These are phyloP conservation scores for Campylomormyrus tamandua DNA, from an alignment of 2,113 vertebrate genomes.

Conservation along the genomic window DNA sequence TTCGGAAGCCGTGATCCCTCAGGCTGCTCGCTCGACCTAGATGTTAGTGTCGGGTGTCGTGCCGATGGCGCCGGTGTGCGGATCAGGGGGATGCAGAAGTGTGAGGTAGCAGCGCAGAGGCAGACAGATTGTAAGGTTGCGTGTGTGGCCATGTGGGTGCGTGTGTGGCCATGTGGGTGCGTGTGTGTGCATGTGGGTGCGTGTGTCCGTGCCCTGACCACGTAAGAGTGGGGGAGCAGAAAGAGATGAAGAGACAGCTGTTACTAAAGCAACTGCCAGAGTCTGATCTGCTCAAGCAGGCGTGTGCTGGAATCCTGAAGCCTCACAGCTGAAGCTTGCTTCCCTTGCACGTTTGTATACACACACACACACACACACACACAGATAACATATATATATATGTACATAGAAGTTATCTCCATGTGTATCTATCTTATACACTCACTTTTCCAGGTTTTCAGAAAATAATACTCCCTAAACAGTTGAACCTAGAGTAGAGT, in stretches of 20 bases:
- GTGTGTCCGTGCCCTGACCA: not conserved
- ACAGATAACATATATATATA: not conserved
- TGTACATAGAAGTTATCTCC: not conserved
- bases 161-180: not conserved
- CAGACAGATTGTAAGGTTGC: not conserved
- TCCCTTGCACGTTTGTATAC: constrained; percentile 19
- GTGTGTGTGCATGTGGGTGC: not conserved
- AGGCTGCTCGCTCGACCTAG: no score
- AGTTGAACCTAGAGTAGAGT: not conserved
- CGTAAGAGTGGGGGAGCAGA: not conserved
- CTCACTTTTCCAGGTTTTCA: not conserved
- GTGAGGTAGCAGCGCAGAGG: not conserved
- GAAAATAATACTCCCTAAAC: not conserved
- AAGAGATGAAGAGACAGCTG: constrained; percentile 49
- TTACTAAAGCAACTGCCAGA: constrained; percentile 49
- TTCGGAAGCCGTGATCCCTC: not conserved
- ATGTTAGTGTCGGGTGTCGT: not conserved
- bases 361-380: not conserved
- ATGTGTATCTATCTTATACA: not conserved
- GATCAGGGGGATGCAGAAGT: not conserved
- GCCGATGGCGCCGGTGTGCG: not conserved
- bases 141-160: no score
- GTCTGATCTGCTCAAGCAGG: constrained; percentile 54
- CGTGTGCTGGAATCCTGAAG: constrained; percentile 58
- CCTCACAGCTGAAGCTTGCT: constrained; percentile 53